Evolutionary conservation across 2,888 invertebrate species (phyloP).

Genomic region (Dryocosmus kuriphilus): DNA sequence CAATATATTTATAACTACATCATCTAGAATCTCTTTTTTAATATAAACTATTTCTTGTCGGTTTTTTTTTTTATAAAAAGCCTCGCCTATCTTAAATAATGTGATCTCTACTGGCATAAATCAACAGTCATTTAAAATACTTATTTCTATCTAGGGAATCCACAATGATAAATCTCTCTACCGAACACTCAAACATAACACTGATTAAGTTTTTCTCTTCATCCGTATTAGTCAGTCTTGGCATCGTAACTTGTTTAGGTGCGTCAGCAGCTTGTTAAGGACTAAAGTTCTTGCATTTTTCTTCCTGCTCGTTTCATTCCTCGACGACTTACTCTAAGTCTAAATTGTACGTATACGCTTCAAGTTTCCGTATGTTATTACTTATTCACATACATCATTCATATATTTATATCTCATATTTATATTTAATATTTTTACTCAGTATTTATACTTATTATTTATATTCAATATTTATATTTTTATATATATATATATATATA

Average conservation of each 20-base stretch:
- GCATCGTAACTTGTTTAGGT: slow-evolving; percentile 65
- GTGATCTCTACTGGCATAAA: slow-evolving; percentile 73
- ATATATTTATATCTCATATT: slow-evolving; percentile 15
- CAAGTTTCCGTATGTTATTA: slow-evolving; percentile 53
- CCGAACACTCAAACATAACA: slow-evolving; percentile 77
- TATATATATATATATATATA: slow-evolving; percentile 47
- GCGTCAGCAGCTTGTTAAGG: slow-evolving; percentile 55
- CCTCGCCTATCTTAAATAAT: slow-evolving; percentile 72
- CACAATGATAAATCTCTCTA: slow-evolving; percentile 76
- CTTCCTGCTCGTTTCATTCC: slow-evolving; percentile 46
- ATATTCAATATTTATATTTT: slow-evolving; percentile 43
- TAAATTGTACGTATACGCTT: slow-evolving; percentile 66
- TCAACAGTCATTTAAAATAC: slow-evolving; percentile 75
- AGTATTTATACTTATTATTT: slow-evolving; percentile 18
- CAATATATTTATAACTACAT: slow-evolving; percentile 55
- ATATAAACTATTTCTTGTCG: slow-evolving; percentile 67
- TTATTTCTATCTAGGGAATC: slow-evolving; percentile 71
- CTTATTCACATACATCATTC: slow-evolving; percentile 1
- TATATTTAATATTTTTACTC: neutral
- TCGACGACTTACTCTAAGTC: slow-evolving; percentile 46
- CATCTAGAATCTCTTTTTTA: slow-evolving; percentile 64
- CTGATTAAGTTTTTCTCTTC: slow-evolving; percentile 65
- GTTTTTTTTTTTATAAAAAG: slow-evolving; percentile 71
- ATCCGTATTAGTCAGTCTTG: slow-evolving; percentile 69
- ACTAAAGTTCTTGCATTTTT: slow-evolving; percentile 48